Evolutionary conservation across 2,113 vertebrate genomes (phyloP).

Genomic region (Campylomormyrus tamandua): DNA sequence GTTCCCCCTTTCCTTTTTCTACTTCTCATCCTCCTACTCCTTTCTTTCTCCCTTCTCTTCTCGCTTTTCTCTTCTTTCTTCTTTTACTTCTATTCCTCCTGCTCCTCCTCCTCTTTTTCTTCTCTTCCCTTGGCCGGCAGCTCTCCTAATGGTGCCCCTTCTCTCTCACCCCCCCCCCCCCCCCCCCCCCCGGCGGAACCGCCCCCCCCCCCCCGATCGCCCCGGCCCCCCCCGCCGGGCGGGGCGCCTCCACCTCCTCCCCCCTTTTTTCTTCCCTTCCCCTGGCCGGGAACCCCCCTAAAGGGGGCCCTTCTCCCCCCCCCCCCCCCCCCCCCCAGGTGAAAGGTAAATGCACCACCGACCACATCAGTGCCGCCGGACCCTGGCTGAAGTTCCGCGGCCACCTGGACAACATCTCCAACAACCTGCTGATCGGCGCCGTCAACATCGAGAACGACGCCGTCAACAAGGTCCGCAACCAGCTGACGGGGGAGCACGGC

Average conservation of each 20-base stretch:
- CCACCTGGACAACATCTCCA: constrained; percentile 96
- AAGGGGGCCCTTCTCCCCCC: not conserved
- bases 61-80: not conserved
- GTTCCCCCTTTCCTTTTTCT: not conserved
- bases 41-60: not conserved
- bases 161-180: no score
- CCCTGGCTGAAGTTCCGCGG: constrained; percentile 98
- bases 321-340: constrained; percentile 58
- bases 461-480: constrained; percentile 82
- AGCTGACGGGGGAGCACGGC: constrained; percentile 77
- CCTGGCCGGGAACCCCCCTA: not conserved
- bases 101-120: not conserved
- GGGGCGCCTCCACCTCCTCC: no score
- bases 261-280: no score
- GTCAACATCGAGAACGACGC: constrained; percentile 87
- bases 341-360: constrained; percentile 96
- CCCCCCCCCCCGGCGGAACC: no score
- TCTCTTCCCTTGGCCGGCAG: not conserved
- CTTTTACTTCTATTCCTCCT: not conserved
- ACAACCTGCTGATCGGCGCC: constrained; percentile 91
- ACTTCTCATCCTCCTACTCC: not conserved
- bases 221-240: no score
- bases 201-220: no score
- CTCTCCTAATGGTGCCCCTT: not conserved
- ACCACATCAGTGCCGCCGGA: constrained; percentile 93